Evolutionary conservation across 1,140 invertebrate genomes (phyloP), one percentile per base, ranked within the genome.

Genomic region (Tachypleus tridentatus): DNA sequence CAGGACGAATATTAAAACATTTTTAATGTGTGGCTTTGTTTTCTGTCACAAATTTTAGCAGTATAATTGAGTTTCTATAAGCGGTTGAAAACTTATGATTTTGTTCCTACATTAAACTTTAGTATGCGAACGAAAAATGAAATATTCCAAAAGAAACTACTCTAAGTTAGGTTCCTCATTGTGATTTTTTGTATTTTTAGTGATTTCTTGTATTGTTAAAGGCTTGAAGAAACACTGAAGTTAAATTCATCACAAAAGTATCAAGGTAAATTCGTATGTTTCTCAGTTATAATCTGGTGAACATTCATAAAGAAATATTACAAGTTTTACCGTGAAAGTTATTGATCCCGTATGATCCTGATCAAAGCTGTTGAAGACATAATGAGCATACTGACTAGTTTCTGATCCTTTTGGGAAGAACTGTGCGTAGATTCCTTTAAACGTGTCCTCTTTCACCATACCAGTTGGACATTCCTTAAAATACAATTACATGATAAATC

Each of bases 341-440:
- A 75, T 73, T n/a, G 69, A 68, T 59, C 74, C 74, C 10, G 67
- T 74, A 50, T 69, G 70, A 57, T 75, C 72, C 10, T 70, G 72
- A 69, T 75, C 74, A 58, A 75, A 75, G 7, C 74, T 74, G 53
- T 72, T 73, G 66, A 75, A 75, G 49, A 75, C 72, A 57, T 70
- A 75, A 66, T 73, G 73, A 49, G 74, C 74, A 57, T 76, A 75
- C 54, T 72, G 70, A 60, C 64, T 72, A 7, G 72, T 66, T 61
- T 75, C 74, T 52, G 74, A 80, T 64, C 80, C 80, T 70, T 79
- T 78, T 57, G 80, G 80, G 68, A 82, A 82, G 70, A 81, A 82
- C 71, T 82, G 80, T 59, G 79, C 76, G 72, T 81, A 82, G 58
- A 82, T 80, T 62, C 79, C 76, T 73, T 82, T 82, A 70, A 82